Evolutionary conservation across 2,113 vertebrate genomes (phyloP).

Genomic region (Oenanthe melanoleuca): DNA sequence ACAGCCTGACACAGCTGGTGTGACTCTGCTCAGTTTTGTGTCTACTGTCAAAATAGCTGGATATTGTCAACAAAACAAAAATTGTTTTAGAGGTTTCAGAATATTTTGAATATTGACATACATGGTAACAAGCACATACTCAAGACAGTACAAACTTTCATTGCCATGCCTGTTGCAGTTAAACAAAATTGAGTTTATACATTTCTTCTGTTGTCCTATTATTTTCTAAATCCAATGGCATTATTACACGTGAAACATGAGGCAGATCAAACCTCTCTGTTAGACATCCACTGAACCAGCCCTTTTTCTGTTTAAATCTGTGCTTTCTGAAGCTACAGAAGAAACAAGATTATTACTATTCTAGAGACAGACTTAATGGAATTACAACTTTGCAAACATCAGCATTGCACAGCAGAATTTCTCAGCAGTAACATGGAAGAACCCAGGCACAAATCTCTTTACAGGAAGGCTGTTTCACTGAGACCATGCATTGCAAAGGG

Average conservation of each 20-base stretch:
- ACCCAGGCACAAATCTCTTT: background rate
- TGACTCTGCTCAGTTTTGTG: background rate
- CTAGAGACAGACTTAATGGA: background rate
- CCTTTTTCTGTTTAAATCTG: background rate
- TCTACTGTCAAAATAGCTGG: background rate
- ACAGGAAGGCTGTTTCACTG: background rate
- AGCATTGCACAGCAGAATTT: background rate
- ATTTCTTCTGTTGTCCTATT: background rate
- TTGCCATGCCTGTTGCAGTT: background rate
- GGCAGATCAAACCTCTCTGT: background rate
- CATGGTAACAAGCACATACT: rapidly evolving
- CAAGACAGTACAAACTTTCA: background rate
- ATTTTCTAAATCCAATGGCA: background rate
- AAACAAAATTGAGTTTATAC: background rate
- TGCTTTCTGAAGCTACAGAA: background rate
- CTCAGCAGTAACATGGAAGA: background rate
- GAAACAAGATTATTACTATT: background rate
- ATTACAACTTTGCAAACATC: background rate
- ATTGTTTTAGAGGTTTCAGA: background rate
- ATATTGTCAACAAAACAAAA: background rate
- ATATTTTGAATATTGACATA: background rate
- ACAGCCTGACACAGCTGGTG: rapidly evolving
- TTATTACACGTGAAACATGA: background rate
- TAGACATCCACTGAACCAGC: background rate
- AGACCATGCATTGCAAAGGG: background rate